Evolutionary conservation across 2,113 vertebrate species (phyloP).

Genomic region (Puntigrus tetrazona): DNA sequence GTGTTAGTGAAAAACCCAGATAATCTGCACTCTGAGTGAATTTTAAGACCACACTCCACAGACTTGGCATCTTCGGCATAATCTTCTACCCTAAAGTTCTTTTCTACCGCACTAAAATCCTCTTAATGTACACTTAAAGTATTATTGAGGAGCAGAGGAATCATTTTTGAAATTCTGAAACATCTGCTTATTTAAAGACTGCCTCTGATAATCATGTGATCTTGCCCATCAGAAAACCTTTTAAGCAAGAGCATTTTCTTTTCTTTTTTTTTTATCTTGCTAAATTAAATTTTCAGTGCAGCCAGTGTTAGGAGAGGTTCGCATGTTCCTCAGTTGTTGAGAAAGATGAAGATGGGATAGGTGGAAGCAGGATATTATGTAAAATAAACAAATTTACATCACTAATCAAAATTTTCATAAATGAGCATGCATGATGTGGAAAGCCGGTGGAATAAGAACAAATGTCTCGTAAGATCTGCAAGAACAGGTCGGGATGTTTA

Average conservation of each 20-base stretch:
- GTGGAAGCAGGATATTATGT: not conserved
- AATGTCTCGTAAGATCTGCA: not conserved
- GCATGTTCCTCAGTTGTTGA: not conserved
- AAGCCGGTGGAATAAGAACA: not conserved
- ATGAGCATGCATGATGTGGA: not conserved
- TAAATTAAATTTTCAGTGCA: not conserved
- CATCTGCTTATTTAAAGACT: not conserved
- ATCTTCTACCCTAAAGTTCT: not conserved
- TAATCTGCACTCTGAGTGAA: conserved; percentile 1
- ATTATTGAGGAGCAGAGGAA: conserved; percentile 14
- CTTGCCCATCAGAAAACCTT: conserved; percentile 2
- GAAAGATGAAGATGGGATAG: not conserved
- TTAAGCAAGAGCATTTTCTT: not conserved
- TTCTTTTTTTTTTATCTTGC: not conserved
- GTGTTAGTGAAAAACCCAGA: not conserved
- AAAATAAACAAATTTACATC: not conserved
- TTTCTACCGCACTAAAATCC: conserved; percentile 19
- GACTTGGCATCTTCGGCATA: conserved; percentile 6
- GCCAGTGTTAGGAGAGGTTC: not conserved
- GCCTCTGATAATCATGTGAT: not conserved
- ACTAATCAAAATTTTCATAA: not conserved
- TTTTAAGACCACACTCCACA: conserved; percentile 12
- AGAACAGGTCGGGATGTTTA: conserved; percentile 9
- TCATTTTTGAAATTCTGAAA: not conserved
- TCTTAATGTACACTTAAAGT: conserved; percentile 6